These are phyloP conservation scores for Tetranychus urticae DNA, from an alignment of 1,140 invertebrate genomes.

Conservation along the genomic window DNA sequence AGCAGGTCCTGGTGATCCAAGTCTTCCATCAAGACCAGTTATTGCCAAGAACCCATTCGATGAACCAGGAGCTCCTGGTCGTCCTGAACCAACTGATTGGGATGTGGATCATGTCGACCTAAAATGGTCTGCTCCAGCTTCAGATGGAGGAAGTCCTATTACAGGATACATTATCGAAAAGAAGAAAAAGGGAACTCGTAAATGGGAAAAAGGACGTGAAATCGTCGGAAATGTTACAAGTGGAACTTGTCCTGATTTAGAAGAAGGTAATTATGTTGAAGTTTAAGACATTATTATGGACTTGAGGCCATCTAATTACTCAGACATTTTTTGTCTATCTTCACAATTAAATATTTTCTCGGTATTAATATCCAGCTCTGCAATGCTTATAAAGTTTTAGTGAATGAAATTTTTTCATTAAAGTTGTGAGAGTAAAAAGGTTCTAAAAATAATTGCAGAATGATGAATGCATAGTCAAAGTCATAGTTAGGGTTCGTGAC, in stretches of 20 bases:
- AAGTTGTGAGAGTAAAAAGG: too few relatives aligned
- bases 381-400: too few relatives aligned
- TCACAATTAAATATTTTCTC: too few relatives aligned
- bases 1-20: slow-evolving; percentile 70
- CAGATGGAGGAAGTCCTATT: slow-evolving; percentile 81
- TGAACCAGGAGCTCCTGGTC: slow-evolving; percentile 36
- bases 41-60: slow-evolving; percentile 75
- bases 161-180: slow-evolving; percentile 68
- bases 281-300: too few relatives aligned
- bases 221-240: slow-evolving; percentile 49
- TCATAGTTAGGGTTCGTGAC: too few relatives aligned
- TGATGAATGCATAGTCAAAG: background rate
- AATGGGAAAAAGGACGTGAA: slow-evolving; percentile 74
- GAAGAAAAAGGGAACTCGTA: slow-evolving; percentile 68
- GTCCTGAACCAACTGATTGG: slow-evolving; percentile 20
- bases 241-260: slow-evolving; percentile 54
- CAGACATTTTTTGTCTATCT: too few relatives aligned
- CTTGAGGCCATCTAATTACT: too few relatives aligned
- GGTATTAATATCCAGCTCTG: too few relatives aligned
- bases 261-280: slow-evolving; percentile 40
- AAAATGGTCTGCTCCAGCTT: slow-evolving; percentile 70
- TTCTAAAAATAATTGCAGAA: background rate
- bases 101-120: slow-evolving; percentile 22
- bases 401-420: too few relatives aligned
- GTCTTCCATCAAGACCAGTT: slow-evolving; percentile 71